Conservation (phyloP, 2,888 invertebrate species). For the Tiliacea aurago region DNA sequence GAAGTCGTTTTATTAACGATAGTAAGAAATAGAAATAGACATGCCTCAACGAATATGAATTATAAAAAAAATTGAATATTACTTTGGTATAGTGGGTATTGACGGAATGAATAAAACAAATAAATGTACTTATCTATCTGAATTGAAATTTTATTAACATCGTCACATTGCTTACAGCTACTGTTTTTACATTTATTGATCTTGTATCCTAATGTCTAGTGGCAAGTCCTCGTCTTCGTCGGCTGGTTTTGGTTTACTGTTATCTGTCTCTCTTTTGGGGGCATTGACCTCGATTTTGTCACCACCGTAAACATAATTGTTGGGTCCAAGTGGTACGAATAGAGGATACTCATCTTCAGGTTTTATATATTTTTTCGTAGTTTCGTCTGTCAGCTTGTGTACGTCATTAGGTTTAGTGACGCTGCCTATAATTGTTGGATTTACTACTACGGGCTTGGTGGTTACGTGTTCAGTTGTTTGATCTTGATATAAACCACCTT, state of each 20-base stretch:
- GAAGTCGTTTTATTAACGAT: constrained; percentile 13
- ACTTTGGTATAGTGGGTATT: too few species aligned
- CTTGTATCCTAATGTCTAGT: constrained; percentile 81
- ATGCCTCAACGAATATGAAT: constrained; percentile 5
- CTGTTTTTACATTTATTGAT: constrained; percentile 60
- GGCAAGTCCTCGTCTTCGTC: constrained; percentile 76
- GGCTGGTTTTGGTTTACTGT: constrained; percentile 67
- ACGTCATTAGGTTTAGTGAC: constrained; percentile 35
- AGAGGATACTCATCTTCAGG: constrained; percentile 71
- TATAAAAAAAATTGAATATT: not conserved
- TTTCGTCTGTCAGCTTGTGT: constrained; percentile 42
- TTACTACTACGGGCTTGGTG: constrained; percentile 40
- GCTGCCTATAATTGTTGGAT: constrained; percentile 15
- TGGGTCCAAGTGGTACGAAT: constrained; percentile 80
- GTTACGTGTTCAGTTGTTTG: constrained; percentile 36
- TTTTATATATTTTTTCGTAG: constrained; percentile 73
- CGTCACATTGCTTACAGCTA: not conserved
- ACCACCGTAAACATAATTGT: constrained; percentile 75
- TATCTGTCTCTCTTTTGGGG: constrained; percentile 79
- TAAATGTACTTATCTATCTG: not conserved
- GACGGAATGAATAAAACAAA: constrained; percentile 3
- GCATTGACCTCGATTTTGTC: constrained; percentile 77
- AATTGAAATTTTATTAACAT: not conserved
- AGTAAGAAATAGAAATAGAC: constrained; percentile 4
- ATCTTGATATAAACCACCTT: constrained; percentile 41